These are phyloP conservation scores for Neogobius melanostomus DNA, from an alignment of 2,113 vertebrate genomes.

Conservation along the genomic window DNA sequence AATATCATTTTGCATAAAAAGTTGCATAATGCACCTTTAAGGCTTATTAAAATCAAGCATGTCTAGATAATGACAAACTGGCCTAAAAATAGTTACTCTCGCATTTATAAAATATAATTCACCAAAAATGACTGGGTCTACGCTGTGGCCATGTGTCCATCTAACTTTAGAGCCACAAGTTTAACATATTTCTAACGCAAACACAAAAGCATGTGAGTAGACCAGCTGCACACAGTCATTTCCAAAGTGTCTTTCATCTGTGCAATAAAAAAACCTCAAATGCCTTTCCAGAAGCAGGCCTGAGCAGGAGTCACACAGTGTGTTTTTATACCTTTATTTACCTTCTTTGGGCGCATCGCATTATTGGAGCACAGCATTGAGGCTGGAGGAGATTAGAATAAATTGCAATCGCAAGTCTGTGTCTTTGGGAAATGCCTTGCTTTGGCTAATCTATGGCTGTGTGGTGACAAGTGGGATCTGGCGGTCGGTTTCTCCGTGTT, in stretches of 20 bases:
- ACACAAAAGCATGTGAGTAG: constrained; percentile 34
- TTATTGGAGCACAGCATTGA: constrained; percentile 42
- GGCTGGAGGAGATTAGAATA: constrained; percentile 47
- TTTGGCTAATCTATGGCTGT: constrained; percentile 61
- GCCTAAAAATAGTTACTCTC: not conserved
- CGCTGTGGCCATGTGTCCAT: constrained; percentile 22
- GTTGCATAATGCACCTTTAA: no score
- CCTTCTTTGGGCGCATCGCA: constrained; percentile 35
- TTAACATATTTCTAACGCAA: constrained; percentile 38
- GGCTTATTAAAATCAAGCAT: no score
- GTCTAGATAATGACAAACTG: not conserved
- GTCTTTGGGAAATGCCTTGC: constrained; percentile 61
- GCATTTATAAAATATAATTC: not conserved
- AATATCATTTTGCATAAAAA: no score
- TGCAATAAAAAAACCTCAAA: constrained; percentile 56
- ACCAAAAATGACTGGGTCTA: not conserved
- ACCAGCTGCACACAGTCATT: constrained; percentile 46
- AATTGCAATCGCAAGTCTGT: constrained; percentile 66
- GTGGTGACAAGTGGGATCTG: constrained; percentile 56
- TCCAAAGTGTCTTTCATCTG: constrained; percentile 64
- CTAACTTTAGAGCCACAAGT: constrained; percentile 23
- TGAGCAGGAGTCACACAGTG: constrained; percentile 41
- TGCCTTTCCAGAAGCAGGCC: constrained; percentile 58
- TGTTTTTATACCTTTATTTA: constrained; percentile 56
- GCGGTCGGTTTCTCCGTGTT: constrained; percentile 37